Conservation (phyloP, 2,888 invertebrate genomes). For the Pherbina coryleti region DNA sequence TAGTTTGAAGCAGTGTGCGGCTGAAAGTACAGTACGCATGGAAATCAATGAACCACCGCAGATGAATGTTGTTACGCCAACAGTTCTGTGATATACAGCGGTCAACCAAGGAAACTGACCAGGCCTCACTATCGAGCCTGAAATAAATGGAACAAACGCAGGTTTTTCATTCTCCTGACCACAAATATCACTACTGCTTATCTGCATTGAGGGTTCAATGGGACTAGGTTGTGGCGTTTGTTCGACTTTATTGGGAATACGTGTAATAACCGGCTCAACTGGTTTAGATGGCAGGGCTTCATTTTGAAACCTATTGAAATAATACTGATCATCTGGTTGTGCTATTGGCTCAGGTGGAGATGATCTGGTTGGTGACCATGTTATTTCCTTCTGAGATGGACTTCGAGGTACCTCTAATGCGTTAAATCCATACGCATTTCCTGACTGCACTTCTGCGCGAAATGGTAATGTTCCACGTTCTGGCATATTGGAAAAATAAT, state of each 20-base stretch:
- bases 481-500: conserved; percentile 14
- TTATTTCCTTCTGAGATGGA: neutral
- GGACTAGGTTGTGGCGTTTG: conserved; percentile 3
- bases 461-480: neutral
- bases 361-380: too few species aligned
- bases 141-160: conserved; percentile 51
- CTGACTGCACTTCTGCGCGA: neutral
- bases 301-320: neutral
- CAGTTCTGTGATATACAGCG: conserved; percentile 71
- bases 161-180: conserved; percentile 52
- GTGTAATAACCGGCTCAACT: neutral
- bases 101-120: conserved; percentile 78
- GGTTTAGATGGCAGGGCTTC: neutral
- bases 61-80: conserved; percentile 61
- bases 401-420: neutral
- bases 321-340: too few species aligned
- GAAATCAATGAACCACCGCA: conserved; percentile 66
- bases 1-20: conserved; percentile 68
- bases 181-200: conserved; percentile 45
- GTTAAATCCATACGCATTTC: neutral
- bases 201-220: neutral
- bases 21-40: conserved; percentile 60
- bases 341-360: neutral
- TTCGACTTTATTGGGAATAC: neutral
- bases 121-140: conserved; percentile 55